A percentile compares a stretch with the other conserved stretches of the same genome.
These are phyloP conservation scores for Anorthoa munda DNA, from an alignment of 2,888 invertebrate species.

Conservation along the genomic window DNA sequence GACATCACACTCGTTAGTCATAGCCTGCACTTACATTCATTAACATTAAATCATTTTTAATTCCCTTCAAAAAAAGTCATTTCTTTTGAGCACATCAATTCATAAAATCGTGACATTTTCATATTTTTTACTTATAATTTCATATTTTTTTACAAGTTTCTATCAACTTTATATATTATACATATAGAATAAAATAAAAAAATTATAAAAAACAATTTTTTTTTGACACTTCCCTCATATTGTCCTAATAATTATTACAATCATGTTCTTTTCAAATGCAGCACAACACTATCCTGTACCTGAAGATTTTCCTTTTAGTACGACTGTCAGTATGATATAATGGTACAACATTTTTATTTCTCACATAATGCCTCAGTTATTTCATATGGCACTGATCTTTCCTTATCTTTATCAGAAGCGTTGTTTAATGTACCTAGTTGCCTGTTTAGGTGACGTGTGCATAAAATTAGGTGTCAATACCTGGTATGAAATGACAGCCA, in stretches of 20 bases:
- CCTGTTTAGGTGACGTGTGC: too few relatives aligned
- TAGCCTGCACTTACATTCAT: conserved; percentile 11
- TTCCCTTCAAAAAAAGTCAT: conserved; percentile 1
- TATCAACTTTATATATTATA: conserved; percentile 9
- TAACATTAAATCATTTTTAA: conserved; percentile 15
- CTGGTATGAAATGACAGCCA: too few relatives aligned
- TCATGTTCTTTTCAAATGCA: not conserved
- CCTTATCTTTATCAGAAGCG: not conserved
- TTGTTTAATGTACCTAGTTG: too few relatives aligned
- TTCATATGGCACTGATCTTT: conserved; percentile 6
- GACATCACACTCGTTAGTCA: conserved; percentile 32
- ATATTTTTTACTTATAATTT: not conserved
- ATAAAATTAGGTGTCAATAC: too few relatives aligned
- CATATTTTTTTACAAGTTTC: not conserved
- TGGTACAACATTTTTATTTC: not conserved
- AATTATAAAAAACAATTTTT: conserved; percentile 6
- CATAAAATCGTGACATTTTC: conserved; percentile 6
- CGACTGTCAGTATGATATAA: too few relatives aligned
- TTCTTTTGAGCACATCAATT: conserved; percentile 34
- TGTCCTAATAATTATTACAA: not conserved
- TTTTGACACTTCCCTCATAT: not conserved
- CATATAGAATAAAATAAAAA: conserved; percentile 32
- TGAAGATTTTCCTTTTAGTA: too few relatives aligned
- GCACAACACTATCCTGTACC: not conserved
- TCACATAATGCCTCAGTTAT: not conserved